phyloP scores from a whole-genome alignment of 1,140 invertebrate species.

The Pseudomyrmex gracilis region DNA sequence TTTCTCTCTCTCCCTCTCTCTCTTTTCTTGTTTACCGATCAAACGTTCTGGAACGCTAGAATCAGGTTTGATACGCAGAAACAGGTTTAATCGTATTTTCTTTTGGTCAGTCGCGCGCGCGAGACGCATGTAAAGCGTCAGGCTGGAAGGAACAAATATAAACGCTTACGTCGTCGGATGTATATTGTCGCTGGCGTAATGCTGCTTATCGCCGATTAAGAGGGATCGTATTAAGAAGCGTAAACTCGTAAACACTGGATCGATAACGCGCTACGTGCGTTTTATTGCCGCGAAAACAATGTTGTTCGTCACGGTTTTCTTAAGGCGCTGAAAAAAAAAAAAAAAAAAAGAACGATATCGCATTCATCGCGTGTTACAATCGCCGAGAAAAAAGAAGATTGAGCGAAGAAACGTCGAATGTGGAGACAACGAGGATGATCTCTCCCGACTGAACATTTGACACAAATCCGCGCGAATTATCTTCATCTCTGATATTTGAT shows the following conservation, averaged over 20 bases:
- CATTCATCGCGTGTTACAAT: not conserved
- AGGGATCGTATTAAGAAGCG: not conserved
- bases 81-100: not conserved
- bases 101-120: not conserved
- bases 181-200: constrained; percentile 46
- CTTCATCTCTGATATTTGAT: too few species aligned
- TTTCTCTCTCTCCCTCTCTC: not conserved
- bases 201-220: constrained; percentile 24
- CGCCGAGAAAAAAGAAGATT: constrained; percentile 4
- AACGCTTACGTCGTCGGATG: constrained; percentile 10
- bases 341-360: not conserved
- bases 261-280: constrained; percentile 23
- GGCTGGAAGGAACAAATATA: not conserved
- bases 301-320: constrained; percentile 3
- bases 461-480: too few species aligned
- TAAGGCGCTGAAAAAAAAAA: not conserved
- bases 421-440: not conserved
- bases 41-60: too few species aligned
- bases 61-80: not conserved
- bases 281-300: not conserved
- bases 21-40: too few species aligned
- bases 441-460: not conserved
- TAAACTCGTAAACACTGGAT: constrained; percentile 4
- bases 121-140: not conserved
- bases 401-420: not conserved